Conservation (phyloP, 1,140 invertebrate genomes). For the Protaetia brevitarsis region DNA sequence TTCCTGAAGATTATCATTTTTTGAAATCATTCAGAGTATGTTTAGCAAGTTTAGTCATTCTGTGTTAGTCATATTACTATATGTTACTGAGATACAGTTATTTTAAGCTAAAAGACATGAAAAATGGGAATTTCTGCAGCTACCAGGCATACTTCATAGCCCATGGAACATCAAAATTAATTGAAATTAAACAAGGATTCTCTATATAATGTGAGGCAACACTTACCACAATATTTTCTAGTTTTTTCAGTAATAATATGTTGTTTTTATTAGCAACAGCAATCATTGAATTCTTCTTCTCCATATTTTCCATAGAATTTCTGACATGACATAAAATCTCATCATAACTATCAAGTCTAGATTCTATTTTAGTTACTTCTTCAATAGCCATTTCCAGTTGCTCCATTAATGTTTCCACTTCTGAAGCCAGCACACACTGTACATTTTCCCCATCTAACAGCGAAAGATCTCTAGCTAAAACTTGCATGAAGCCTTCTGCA, state of each 20-base stretch:
- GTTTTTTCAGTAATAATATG: conserved; percentile 70
- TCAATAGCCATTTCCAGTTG: conserved; percentile 76
- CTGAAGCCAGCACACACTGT: conserved; percentile 45
- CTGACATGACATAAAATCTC: conserved; percentile 76
- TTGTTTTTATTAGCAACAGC: conserved; percentile 85
- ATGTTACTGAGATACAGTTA: too few species aligned
- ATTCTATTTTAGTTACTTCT: conserved; percentile 75
- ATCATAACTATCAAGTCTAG: conserved; percentile 70
- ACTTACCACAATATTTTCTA: conserved; percentile 79
- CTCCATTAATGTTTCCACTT: conserved; percentile 79
- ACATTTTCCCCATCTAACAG: conserved; percentile 74
- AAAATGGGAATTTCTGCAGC: too few species aligned
- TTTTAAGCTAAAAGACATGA: too few species aligned
- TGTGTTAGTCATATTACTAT: too few species aligned
- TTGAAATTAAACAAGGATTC: too few species aligned
- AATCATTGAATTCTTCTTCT: conserved; percentile 87
- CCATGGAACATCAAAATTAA: too few species aligned
- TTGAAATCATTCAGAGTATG: too few species aligned
- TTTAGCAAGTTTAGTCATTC: too few species aligned
- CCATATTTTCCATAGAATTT: conserved; percentile 85
- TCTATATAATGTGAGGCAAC: too few species aligned
- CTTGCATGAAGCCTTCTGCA: conserved; percentile 83
- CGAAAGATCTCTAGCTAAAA: conserved; percentile 75
- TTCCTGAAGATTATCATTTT: too few species aligned
- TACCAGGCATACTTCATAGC: too few species aligned